Evolutionary conservation across 2,888 invertebrate species (phyloP), one percentile per base, ranked within the genome.

Genomic region (Oxytorus armatus): DNA sequence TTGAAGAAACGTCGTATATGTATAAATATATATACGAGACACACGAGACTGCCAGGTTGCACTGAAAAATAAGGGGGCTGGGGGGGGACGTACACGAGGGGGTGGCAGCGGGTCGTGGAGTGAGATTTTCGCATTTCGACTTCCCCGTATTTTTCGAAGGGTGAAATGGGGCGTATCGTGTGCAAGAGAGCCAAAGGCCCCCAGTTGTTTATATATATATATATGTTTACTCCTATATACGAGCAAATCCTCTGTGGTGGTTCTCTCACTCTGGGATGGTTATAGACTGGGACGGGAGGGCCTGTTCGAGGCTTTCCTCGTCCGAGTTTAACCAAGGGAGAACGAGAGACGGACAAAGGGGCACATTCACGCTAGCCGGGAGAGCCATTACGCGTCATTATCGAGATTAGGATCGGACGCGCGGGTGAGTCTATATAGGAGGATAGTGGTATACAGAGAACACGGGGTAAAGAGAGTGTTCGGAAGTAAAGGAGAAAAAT

Each of bases 301-400:
- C 23, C 75, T 70, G 69, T 77, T 78, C 68, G 51, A 44, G 65
- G 44, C 69, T 76, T 73, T 68, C 53, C 73, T 42, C 66, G 70
- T 77, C 77, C 72, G 76, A 82, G 82, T 83, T 59, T 77, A 70
- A 74, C 70, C 68, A 70, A n/a, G 74, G 69, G 69, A 78, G 79
- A 77, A 77, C 55, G 74, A 81, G 78, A 85, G 79, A 85, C 85
- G 88, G 88, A 91, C 90, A 90, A 91, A 91, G 91, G 89, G 86
- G 87, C 86, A 90, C 90, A 91, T 91, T 92, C 91, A 91, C 90
- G 91, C 89, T 88, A 88, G 86, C 89, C 23, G 47, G 74, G 66
- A 74, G 74, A 88, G 88, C 89, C 90, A 91, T 92, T 92, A 91
- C 91, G 91, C 91, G 90, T 92, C 91, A 91, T 92, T 92, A 92